Evolutionary conservation across 2,888 invertebrate species (phyloP).

Genomic region (Periphyllus acericola): DNA sequence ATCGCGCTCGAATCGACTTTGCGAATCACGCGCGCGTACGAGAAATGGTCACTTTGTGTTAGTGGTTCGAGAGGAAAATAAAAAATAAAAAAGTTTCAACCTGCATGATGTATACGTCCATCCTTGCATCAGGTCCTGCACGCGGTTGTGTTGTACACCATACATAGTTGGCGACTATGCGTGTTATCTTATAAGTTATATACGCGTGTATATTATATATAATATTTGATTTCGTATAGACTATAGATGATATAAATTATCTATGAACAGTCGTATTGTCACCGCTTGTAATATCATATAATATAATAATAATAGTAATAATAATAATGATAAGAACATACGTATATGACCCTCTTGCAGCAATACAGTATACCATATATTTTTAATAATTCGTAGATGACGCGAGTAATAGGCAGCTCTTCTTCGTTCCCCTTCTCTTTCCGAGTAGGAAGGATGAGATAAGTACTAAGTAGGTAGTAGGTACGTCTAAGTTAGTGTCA

Average conservation of each 20-base stretch:
- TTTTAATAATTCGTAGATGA: no score
- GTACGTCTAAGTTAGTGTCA: neutral
- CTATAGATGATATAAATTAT: conserved; percentile 12
- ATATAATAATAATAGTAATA: no score
- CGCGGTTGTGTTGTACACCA: neutral
- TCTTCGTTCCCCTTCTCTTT: neutral
- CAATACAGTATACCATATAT: no score
- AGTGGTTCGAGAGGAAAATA: neutral
- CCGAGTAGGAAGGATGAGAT: no score
- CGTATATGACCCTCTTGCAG: no score
- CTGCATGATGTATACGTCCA: no score
- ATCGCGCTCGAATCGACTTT: conserved; percentile 13
- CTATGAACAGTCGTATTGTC: conserved; percentile 7
- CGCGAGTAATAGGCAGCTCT: neutral
- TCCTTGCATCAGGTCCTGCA: no score
- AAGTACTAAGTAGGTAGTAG: no score
- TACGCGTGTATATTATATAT: neutral
- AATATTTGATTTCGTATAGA: neutral
- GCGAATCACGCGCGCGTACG: conserved; percentile 1
- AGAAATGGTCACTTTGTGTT: conserved; percentile 16
- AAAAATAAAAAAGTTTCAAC: neutral
- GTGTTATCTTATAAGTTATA: neutral
- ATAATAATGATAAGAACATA: no score
- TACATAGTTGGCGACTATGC: no score
- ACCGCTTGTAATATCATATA: neutral